Base-by-base conservation (phyloP, 2,888 invertebrate species). In the Clostera curtula region DNA sequence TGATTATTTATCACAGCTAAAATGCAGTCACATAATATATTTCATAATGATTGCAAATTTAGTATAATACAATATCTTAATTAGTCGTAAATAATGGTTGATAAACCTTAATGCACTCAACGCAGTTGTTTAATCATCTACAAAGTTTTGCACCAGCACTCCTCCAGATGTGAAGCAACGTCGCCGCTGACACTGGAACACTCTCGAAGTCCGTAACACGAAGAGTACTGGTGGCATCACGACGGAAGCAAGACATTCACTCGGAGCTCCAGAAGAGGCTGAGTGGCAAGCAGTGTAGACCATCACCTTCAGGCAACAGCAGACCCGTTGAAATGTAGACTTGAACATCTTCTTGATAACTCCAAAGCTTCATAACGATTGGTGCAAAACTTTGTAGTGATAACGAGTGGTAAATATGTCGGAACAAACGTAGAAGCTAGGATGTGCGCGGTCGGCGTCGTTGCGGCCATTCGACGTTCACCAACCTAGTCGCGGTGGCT, bases 301-400 rank as follows among this genome's bases (percentile, higher is more conserved):
- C 5, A n/a, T 11, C 15, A 29, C 8, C 16, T 24, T 16, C 8
- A 17, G 37, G 24, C 22, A 22, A 5, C 22, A 22, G 13, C 13
- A 4, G n/a, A n/a, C n/a, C n/a, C n/a, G n/a, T n/a, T n/a, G n/a
- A n/a, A n/a, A n/a, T n/a, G n/a, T n/a, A n/a, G n/a, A n/a, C n/a
- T n/a, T n/a, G n/a, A n/a, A n/a, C n/a, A n/a, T n/a, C n/a, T n/a
- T n/a, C n/a, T n/a, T n/a, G n/a, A n/a, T n/a, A n/a, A n/a, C n/a
- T 32, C 38, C 33, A 26, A 13, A n/a, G 12, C 15, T 10, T n/a
- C 6, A 3, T 38, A 34, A 45, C 18, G 24, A 25, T 34, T 49
- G 75, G 79, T 83, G 83, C 83, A 83, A 83, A 83, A 83, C 83
- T 82, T 83, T 83, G 83, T 83, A 83, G 80, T 55, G 76, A 72